Evolutionary conservation across 2,888 invertebrate species (phyloP).

Genomic region (Malachius bipustulatus): DNA sequence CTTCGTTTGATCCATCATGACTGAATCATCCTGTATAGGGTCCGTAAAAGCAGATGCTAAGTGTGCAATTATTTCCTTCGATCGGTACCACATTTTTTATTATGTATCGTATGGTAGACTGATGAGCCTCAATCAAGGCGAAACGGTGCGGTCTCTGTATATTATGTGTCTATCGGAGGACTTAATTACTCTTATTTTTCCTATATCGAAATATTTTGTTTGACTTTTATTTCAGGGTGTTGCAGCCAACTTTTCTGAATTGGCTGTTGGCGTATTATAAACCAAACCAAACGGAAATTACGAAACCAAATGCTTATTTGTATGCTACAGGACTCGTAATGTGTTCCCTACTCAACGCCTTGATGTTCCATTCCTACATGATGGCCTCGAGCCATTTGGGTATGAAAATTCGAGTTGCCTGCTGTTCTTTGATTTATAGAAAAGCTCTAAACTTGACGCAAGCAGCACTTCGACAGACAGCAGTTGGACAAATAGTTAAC

Average conservation of each 20-base stretch:
- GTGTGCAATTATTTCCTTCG: too few relatives aligned
- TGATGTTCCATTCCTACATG: constrained; percentile 65
- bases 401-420: too few relatives aligned
- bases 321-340: constrained; percentile 23
- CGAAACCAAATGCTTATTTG: constrained; percentile 21
- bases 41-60: too few relatives aligned
- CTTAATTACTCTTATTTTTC: background rate
- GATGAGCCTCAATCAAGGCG: too few relatives aligned
- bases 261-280: constrained; percentile 24
- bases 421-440: too few relatives aligned
- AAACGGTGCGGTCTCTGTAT: constrained; percentile 5
- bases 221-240: constrained; percentile 19
- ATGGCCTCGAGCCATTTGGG: constrained; percentile 70
- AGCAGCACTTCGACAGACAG: constrained; percentile 64
- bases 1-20: too few relatives aligned
- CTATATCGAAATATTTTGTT: background rate
- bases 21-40: too few relatives aligned
- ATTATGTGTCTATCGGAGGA: background rate
- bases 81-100: too few relatives aligned
- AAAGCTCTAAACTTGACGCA: constrained; percentile 48
- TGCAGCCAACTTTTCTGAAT: constrained; percentile 24
- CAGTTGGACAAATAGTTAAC: constrained; percentile 72
- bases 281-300: constrained; percentile 18
- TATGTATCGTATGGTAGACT: too few relatives aligned
- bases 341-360: constrained; percentile 48